These are phyloP conservation scores for Lacanobia oleracea DNA, from an alignment of 2,888 invertebrate genomes.

Conservation along the genomic window DNA sequence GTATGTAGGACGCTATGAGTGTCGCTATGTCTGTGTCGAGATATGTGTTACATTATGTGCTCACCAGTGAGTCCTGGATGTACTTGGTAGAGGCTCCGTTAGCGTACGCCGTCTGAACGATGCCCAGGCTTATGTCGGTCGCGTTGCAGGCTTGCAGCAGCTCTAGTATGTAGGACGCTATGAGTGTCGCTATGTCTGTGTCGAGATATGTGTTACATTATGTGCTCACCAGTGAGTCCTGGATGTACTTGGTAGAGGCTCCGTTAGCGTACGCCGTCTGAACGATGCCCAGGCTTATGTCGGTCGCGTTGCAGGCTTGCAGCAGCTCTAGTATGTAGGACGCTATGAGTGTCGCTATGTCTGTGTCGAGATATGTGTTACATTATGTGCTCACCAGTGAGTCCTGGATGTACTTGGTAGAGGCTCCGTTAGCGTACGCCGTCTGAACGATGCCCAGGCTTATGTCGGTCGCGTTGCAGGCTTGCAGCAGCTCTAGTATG, in stretches of 20 bases:
- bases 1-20: conserved; percentile 94
- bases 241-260: conserved; percentile 97
- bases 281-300: conserved; percentile 96
- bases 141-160: conserved; percentile 89
- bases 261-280: conserved; percentile 99
- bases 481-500: conserved; percentile 91
- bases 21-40: conserved; percentile 99
- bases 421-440: conserved; percentile 99
- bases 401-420: conserved; percentile 96
- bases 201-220: conserved; percentile 90
- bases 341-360: conserved; percentile 97
- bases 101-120: conserved; percentile 99
- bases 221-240: conserved; percentile 91
- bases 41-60: conserved; percentile 24
- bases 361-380: conserved; percentile 94
- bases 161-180: conserved; percentile 94
- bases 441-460: conserved; percentile 98
- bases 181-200: conserved; percentile 98
- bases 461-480: conserved; percentile 90
- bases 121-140: conserved; percentile 93
- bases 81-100: conserved; percentile 99
- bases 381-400: conserved; percentile 89
- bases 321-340: conserved; percentile 93
- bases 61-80: conserved; percentile 93
- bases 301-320: conserved; percentile 87